Base-by-base conservation (phyloP, 2,888 invertebrate genomes). In the Adineta ricciae region DNA sequence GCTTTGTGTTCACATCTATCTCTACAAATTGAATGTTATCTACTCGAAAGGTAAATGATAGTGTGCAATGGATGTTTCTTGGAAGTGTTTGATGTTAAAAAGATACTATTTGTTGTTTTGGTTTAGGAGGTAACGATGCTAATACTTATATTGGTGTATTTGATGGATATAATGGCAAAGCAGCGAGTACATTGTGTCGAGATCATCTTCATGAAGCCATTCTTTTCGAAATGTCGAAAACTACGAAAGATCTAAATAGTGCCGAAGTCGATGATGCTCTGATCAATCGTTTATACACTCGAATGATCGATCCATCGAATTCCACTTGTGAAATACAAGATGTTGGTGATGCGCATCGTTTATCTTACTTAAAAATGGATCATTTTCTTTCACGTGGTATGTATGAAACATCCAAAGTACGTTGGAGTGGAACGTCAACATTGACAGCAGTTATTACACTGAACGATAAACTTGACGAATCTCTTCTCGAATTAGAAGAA, bases 91-190 rank as follows among this genome's bases (percentile, higher is more conserved):
- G 19, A 19, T 14, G 50, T 14, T 7, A 9, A 50, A 50, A 16
- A 50, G 3, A 46, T 11, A 46, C 11, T 46, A 46, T 46, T 46
- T 46, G 46, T 50, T 19, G 49, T 2, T 3, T 83, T 7, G 16
- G 19, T 24, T 11, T 83, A 85, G 84, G 84, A 49, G 84, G 83
- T 38, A 85, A 85, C 49, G 41, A 38, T 64, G 49, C 64, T 36
- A 83, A 83, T 52, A 52, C 72, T 38, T 85, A 83, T 46, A 21
- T 85, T 46, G 84, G 84, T 32, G 41, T 64, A 36, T 85, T 85
- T 83, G 84, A 85, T 83, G 84, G 84, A 46, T 85, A 85, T 72
- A 83, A 85, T 85, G 84, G 84, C 19, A 64, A 83, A 32, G 50
- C 49, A 11, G 52, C 84, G 27, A 85, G 84, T 83, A 36, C 46